Conservation (phyloP, 2,113 vertebrate genomes). For the Sylvilagus bachmani region DNA sequence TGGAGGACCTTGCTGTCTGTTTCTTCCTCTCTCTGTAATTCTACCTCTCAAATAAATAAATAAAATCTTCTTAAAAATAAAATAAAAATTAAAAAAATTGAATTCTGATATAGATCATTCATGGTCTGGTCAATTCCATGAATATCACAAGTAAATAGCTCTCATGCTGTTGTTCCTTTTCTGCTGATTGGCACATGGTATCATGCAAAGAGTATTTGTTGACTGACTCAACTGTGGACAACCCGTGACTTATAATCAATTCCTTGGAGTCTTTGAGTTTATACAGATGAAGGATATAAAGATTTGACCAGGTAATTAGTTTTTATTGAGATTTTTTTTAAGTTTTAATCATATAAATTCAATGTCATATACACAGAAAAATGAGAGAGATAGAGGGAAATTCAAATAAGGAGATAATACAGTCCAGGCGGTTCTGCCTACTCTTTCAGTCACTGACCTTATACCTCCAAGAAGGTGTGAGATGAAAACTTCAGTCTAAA, state of each 20-base stretch:
- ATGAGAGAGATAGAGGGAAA: background rate
- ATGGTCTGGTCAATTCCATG: background rate
- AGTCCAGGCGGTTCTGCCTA: background rate
- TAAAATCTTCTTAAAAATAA: too few relatives aligned
- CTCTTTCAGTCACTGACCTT: background rate
- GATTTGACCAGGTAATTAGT: background rate
- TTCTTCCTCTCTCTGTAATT: too few relatives aligned
- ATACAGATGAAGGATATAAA: background rate
- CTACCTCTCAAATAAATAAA: too few relatives aligned
- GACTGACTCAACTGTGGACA: background rate
- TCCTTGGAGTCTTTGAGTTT: background rate
- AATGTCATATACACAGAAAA: background rate
- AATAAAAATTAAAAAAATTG: too few relatives aligned
- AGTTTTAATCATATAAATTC: constrained; percentile 8
- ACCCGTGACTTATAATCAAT: background rate
- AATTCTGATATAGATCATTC: background rate
- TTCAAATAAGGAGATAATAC: background rate
- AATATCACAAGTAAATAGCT: background rate
- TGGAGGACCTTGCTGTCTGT: too few relatives aligned
- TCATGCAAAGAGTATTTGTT: background rate
- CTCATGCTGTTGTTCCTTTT: background rate
- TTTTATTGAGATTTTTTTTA: constrained; percentile 31
- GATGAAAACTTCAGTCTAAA: background rate
- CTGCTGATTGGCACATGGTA: background rate
- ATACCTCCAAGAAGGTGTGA: background rate